Evolutionary conservation across 2,797 vertebrate genomes (phyloP), one percentile per base, ranked within the genome.

Genomic region (Ispidina lecontei): DNA sequence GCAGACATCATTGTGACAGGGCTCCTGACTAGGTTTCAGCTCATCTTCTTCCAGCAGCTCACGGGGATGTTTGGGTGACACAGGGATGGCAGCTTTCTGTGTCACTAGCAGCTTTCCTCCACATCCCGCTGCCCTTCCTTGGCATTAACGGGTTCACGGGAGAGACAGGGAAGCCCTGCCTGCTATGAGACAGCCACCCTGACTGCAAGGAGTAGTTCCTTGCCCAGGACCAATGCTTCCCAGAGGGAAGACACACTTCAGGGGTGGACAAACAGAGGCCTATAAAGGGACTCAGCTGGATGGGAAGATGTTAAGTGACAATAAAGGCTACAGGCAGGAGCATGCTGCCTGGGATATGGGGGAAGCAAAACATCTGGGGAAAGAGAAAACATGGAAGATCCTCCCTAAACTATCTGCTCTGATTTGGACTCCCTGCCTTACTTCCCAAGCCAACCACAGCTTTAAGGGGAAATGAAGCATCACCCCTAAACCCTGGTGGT

Each of bases 21-120:
- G 72, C 93, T 91, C 88, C 62, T 77, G 72, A 87, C 91, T 87
- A 73, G 78, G 94, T 89, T 94, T 94, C 52, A 26, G 90, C 70
- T 92, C 93, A 95, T 91, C 95, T 93, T 80, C 91, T 93, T 77
- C 55, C 88, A 84, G 90, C 80, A 76, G 81, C 90, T 93, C 90
- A 59, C 4, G 4, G 88, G 93, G 93, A 93, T 15, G 75, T 79
- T 83, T 2, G 52, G 82, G 82, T 94, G 87, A 90, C 3, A 31
- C 0, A 3, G 81, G 47, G 88, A 89, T 9, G 4, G 86, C 84
- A 89, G 91, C 75, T 52, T 58, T 83, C 51, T 16, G 69, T 85
- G 78, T 78, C 82, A 89, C 89, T n/a, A 84, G 47, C 69, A 80
- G 84, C 86, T 77, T 11, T 83, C 72, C 68, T 79, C 62, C 0